Evolutionary conservation across 2,888 invertebrate species (phyloP), one percentile per base, ranked within the genome.

Genomic region (Hydroisotoma schaefferi): DNA sequence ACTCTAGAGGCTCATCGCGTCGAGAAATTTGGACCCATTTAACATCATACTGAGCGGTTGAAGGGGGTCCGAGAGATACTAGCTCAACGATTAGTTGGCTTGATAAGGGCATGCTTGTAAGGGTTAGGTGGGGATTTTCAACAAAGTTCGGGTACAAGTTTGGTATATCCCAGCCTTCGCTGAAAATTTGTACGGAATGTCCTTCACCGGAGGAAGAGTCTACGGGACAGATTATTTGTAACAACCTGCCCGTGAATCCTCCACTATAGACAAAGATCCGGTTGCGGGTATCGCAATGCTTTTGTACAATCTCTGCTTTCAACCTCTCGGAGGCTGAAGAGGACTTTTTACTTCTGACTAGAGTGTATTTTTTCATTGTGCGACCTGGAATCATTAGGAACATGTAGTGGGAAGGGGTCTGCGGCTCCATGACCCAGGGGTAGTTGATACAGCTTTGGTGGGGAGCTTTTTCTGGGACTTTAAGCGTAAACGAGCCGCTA

Each of bases 201-300:
- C 6, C 5, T 27, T 27, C 18, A 15, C 22, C n/a, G 44, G 59
- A 53, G 46, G 61, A 52, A 38, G 63, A 62, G 52, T 67, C 67
- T 59, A 64, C 67, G 18, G 67, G 67, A 58, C 67, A 67, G 46
- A 67, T 67, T 52, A 67, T 64, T 64, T 64, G 64, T 43, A 67
- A 40, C n/a, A 64, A 58, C 48, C 57, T 59, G 40, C 67, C 62
- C 26, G 61, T 55, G 27, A 59, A 59, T 28, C 67, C 67, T 23
- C 67, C 67, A 43, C 57, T 60, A 58, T 67, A 58, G 23, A 67
- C 67, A 2, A 67, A 56, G 29, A 67, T 67, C 26, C 67, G 48
- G 46, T 67, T 67, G 33, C 59, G 44, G 25, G 59, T 67, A 6
- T 52, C 55, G 52, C 60, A 60, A 26, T 53, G 53, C 33, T 56